Percentiles rank a stretch among this genome's conserved stretches.
Evolutionary conservation across 1,140 invertebrate species (phyloP).

Genomic region (Monochamus saltuarius): DNA sequence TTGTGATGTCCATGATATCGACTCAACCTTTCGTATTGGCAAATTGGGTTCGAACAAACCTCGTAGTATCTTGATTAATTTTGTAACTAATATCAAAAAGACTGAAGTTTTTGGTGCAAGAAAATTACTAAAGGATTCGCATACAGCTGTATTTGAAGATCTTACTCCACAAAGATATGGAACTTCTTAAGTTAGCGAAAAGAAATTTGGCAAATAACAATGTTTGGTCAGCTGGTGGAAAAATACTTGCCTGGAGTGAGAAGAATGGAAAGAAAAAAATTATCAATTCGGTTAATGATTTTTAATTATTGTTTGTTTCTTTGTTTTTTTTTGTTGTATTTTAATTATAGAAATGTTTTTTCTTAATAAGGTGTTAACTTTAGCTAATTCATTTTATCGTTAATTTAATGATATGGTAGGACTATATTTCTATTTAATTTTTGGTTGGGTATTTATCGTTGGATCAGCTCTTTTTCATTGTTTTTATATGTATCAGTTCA

Average conservation of each 20-base stretch:
- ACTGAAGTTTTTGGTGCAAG: neutral
- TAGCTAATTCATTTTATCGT: neutral
- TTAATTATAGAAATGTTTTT: neutral
- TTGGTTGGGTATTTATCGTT: neutral
- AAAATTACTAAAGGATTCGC: neutral
- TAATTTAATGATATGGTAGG: neutral
- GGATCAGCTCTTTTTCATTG: neutral
- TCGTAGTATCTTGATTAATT: neutral
- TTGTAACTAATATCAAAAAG: neutral
- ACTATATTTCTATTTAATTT: neutral
- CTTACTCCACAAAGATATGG: constrained; percentile 3
- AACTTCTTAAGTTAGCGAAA: neutral
- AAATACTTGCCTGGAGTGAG: neutral
- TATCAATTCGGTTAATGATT: neutral
- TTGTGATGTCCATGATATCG: neutral
- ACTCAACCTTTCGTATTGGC: neutral
- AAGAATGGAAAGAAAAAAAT: neutral
- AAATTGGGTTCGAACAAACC: neutral
- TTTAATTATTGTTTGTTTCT: neutral
- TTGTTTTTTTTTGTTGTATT: neutral
- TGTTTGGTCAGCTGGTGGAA: constrained; percentile 1
- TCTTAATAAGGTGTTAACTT: neutral
- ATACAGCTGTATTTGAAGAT: neutral
- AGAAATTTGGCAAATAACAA: neutral
- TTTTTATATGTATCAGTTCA: no score